Evolutionary conservation across 2,113 vertebrate genomes (phyloP).

Genomic region (Nothocercus julius): DNA sequence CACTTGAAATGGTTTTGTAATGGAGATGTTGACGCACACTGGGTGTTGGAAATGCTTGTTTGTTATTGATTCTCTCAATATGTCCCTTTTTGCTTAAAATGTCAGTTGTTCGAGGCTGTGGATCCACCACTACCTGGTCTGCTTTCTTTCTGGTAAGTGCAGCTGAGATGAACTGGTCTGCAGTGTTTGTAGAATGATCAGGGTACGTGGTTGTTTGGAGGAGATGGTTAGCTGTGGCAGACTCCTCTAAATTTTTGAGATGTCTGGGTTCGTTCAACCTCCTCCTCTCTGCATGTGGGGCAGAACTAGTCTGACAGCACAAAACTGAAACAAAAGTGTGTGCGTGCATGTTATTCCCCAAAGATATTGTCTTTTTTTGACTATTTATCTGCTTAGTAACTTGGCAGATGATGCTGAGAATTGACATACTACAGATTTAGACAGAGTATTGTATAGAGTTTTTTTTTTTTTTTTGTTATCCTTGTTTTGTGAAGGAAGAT

Average conservation of each 20-base stretch:
- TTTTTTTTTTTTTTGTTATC: neutral
- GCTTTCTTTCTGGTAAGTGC: neutral
- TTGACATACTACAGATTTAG: neutral
- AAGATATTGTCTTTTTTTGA: neutral
- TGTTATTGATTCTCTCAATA: constrained; percentile 16
- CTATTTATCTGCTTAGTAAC: neutral
- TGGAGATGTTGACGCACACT: constrained; percentile 46
- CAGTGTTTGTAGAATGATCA: neutral
- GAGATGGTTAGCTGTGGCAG: neutral
- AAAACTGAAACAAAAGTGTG: neutral
- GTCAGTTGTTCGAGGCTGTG: neutral
- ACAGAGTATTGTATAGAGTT: neutral
- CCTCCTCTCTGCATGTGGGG: neutral
- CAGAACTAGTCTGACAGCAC: neutral
- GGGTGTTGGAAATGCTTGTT: constrained; percentile 37
- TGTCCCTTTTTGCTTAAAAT: neutral
- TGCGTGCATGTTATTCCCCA: neutral
- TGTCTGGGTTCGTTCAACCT: neutral
- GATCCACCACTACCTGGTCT: constrained; percentile 2
- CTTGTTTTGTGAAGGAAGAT: neutral
- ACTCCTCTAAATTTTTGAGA: neutral
- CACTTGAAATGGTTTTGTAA: constrained; percentile 45
- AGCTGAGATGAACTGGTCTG: neutral
- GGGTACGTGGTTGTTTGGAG: neutral
- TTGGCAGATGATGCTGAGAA: constrained; percentile 18